phyloP scores from a whole-genome alignment of 2,888 invertebrate genomes.

The Hyposoter dolosus region DNA sequence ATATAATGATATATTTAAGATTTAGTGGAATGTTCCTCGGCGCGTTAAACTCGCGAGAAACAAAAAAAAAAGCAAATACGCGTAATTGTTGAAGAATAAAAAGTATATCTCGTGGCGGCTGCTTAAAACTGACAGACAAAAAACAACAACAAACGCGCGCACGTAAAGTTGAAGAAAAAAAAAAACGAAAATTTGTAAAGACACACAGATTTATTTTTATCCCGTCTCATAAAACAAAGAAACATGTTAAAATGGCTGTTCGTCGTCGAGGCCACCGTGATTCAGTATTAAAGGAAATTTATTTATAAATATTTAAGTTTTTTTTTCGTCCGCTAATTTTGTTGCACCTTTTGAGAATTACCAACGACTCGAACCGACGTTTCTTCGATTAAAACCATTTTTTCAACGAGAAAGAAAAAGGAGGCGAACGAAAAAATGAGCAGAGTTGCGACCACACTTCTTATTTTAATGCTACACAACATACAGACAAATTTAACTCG shows the following conservation, averaged over 20 bases:
- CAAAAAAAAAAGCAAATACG: slow-evolving; percentile 18
- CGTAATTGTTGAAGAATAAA: slow-evolving; percentile 61
- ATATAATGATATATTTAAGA: slow-evolving; percentile 40
- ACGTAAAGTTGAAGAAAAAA: slow-evolving; percentile 55
- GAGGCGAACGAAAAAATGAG: slow-evolving; percentile 36
- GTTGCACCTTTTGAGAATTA: slow-evolving; percentile 42
- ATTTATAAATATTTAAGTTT: slow-evolving; percentile 69
- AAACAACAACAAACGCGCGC: slow-evolving; percentile 65
- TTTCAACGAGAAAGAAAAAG: slow-evolving; percentile 40
- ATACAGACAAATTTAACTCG: slow-evolving; percentile 48
- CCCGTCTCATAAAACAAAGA: slow-evolving; percentile 13
- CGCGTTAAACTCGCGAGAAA: slow-evolving; percentile 47
- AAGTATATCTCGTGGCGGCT: slow-evolving; percentile 57
- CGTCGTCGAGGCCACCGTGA: slow-evolving; percentile 74
- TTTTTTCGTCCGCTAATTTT: slow-evolving; percentile 60
- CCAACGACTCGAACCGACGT: not conserved
- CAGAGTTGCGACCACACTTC: slow-evolving; percentile 59
- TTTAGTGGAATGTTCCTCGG: slow-evolving; percentile 53
- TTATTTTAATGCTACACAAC: slow-evolving; percentile 55
- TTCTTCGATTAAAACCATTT: slow-evolving; percentile 54
- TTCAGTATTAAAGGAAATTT: slow-evolving; percentile 79
- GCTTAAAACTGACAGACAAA: slow-evolving; percentile 14
- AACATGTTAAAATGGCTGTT: slow-evolving; percentile 69
- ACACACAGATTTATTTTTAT: slow-evolving; percentile 56
- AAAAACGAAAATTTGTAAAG: slow-evolving; percentile 58